These are phyloP conservation scores for Ochropacha duplaris DNA, from an alignment of 2,888 invertebrate genomes.

Conservation along the genomic window DNA sequence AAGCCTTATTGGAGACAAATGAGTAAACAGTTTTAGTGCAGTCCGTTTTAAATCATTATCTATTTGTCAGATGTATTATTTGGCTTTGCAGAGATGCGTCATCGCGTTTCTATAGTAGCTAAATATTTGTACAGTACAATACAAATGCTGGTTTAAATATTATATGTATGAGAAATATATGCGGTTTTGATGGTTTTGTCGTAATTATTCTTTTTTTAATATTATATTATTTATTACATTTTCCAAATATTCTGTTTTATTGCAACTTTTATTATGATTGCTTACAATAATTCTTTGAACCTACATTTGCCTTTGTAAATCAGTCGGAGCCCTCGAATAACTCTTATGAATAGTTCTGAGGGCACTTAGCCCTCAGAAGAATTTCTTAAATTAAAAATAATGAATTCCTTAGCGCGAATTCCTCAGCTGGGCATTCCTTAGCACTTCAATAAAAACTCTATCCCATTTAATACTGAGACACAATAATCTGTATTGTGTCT, in stretches of 20 bases:
- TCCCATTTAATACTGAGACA: constrained; percentile 14
- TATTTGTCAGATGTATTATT: not conserved
- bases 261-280: no score
- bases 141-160: not conserved
- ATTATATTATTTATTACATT: no score
- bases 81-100: not conserved
- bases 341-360: not conserved
- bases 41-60: not conserved
- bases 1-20: constrained; percentile 21
- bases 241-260: no score
- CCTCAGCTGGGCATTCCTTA: no score
- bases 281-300: no score
- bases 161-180: no score
- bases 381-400: not conserved
- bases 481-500: constrained; percentile 22
- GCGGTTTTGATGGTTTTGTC: no score
- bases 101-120: not conserved
- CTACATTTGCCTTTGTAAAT: not conserved
- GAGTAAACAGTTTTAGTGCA: constrained; percentile 3
- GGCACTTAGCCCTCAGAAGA: not conserved
- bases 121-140: not conserved
- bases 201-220: no score
- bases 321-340: not conserved
- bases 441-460: constrained; percentile 15
- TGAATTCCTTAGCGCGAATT: not conserved